Percentiles rank a stretch among this genome's conserved stretches.
These are phyloP conservation scores for Nothoprocta pentlandii DNA, from an alignment of 2,113 vertebrate species.

Conservation along the genomic window DNA sequence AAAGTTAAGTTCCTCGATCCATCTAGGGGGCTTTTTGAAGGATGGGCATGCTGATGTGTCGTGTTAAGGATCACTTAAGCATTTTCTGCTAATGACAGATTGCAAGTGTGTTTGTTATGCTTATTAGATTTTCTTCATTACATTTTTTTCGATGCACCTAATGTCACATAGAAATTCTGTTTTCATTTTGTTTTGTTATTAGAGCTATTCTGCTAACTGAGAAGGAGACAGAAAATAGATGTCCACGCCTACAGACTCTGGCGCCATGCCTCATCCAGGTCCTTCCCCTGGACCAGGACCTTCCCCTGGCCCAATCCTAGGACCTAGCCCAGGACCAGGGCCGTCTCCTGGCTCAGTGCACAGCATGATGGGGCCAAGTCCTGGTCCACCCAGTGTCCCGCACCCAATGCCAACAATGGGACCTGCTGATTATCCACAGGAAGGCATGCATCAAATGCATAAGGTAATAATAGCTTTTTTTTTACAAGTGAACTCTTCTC, in stretches of 20 bases:
- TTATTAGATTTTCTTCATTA: constrained; percentile 25
- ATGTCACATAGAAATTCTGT: constrained; percentile 62
- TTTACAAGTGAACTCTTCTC: neutral
- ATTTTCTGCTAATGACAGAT: constrained; percentile 33
- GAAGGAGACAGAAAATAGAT: constrained; percentile 81
- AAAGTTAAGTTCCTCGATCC: neutral
- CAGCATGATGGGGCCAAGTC: constrained; percentile 98
- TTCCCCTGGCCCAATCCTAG: constrained; percentile 96
- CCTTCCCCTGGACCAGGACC: constrained; percentile 94
- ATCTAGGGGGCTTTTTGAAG: constrained; percentile 38
- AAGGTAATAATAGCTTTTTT: constrained; percentile 88
- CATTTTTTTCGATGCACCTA: neutral
- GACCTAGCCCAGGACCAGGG: constrained; percentile 95
- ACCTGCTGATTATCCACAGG: constrained; percentile 90
- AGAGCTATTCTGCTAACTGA: constrained; percentile 60
- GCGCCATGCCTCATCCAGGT: constrained; percentile 94
- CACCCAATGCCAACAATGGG: constrained; percentile 89
- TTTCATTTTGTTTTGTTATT: constrained; percentile 45
- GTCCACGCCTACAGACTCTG: constrained; percentile 93
- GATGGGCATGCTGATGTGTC: neutral
- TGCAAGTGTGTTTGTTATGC: constrained; percentile 28
- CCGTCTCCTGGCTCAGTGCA: constrained; percentile 96
- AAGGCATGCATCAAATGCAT: constrained; percentile 91
- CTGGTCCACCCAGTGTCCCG: constrained; percentile 90
- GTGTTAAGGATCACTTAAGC: neutral